Conservation (phyloP, 2,113 vertebrate species). For the Embiotoca jacksoni region DNA sequence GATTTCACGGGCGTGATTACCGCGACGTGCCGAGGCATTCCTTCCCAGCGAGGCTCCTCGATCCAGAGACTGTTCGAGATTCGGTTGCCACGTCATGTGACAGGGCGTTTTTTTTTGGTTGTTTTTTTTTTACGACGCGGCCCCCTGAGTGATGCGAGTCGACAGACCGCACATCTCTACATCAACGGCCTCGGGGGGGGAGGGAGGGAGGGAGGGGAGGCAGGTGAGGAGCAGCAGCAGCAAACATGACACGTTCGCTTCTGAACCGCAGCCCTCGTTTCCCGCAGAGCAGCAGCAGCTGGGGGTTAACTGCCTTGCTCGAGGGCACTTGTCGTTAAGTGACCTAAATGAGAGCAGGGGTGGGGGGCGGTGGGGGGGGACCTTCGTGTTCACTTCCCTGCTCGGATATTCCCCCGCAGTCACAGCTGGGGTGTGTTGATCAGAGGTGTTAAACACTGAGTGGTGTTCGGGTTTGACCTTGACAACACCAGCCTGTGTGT, state of each 20-base stretch:
- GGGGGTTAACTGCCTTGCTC: slow-evolving; percentile 63
- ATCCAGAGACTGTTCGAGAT: neutral
- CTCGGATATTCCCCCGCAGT: neutral
- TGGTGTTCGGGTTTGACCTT: slow-evolving; percentile 11
- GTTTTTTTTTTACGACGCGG: too few species aligned
- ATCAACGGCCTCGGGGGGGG: slow-evolving; percentile 12
- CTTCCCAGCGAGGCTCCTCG: slow-evolving; percentile 52
- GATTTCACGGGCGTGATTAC: slow-evolving; percentile 58
- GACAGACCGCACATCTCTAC: neutral
- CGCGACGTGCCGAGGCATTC: slow-evolving; percentile 48
- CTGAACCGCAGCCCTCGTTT: neutral
- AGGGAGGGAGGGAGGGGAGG: slow-evolving; percentile 28
- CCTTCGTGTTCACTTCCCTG: slow-evolving; percentile 18
- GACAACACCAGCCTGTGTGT: neutral
- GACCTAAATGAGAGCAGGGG: slow-evolving; percentile 6
- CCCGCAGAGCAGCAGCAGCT: slow-evolving; percentile 48
- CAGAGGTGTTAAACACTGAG: too few species aligned
- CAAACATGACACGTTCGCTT: neutral
- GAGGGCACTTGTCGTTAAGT: slow-evolving; percentile 43
- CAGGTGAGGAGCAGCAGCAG: neutral
- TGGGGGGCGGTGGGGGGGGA: too few species aligned
- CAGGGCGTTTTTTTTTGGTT: neutral
- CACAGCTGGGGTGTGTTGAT: neutral
- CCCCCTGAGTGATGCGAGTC: neutral
- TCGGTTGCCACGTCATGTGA: neutral